Evolutionary conservation across 2,888 invertebrate species (phyloP).

Genomic region (Invenusta paracnida): DNA sequence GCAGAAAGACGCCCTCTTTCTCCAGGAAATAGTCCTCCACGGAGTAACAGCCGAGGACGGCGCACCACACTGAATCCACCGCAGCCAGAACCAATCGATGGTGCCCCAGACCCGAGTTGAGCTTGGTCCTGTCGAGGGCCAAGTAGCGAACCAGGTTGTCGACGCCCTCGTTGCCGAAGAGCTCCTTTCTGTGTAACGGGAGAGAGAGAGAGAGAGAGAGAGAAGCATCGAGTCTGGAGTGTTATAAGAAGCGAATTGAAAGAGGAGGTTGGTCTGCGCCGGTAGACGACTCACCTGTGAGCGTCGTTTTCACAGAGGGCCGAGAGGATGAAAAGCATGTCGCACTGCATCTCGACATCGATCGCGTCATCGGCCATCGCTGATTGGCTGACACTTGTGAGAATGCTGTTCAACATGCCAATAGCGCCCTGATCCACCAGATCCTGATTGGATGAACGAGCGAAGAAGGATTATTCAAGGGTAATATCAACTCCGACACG

Average conservation of each 20-base stretch:
- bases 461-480: neutral
- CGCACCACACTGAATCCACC: constrained; percentile 60
- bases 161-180: constrained; percentile 58
- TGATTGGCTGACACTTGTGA: constrained; percentile 49
- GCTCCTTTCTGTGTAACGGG: constrained; percentile 51
- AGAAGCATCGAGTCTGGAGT: neutral
- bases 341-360: constrained; percentile 60
- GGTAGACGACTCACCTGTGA: constrained; percentile 49
- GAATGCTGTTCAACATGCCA: constrained; percentile 19
- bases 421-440: constrained; percentile 33
- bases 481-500: no score
- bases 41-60: constrained; percentile 57
- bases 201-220: neutral
- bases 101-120: constrained; percentile 59
- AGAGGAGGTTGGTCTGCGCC: neutral
- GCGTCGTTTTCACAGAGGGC: constrained; percentile 58
- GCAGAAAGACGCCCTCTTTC: constrained; percentile 58
- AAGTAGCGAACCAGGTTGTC: constrained; percentile 56
- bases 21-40: constrained; percentile 60
- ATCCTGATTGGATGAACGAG: neutral
- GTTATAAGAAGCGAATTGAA: neutral
- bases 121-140: constrained; percentile 51
- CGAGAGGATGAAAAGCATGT: constrained; percentile 58
- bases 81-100: constrained; percentile 57
- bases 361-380: constrained; percentile 53